Evolutionary conservation across 1,140 invertebrate species (phyloP), one percentile per base, ranked within the genome.

Genomic region (Copidosoma floridanum): DNA sequence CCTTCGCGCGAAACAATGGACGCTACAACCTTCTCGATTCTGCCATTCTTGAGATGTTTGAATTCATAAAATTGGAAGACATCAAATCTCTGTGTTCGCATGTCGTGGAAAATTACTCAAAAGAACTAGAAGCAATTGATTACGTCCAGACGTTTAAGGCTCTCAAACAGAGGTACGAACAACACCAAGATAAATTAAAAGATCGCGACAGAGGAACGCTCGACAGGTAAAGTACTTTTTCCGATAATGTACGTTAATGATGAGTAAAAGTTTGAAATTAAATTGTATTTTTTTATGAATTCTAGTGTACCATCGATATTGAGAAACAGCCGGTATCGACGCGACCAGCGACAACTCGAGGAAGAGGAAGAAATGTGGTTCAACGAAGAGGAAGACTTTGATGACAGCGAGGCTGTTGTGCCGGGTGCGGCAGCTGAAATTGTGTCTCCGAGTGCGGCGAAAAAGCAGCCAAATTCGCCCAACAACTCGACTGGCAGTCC

Each of bases 311-410:
- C 91, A 65, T 91, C 90, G 50, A 88, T 94, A 71, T 81, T 94
- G 64, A 82, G 91, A 68, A 89, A 84, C 62, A 87, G 87, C 74
- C 83, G 94, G 57, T 97, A 91, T 79, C 83, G 95, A 65, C 85
- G 94, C 46, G 95, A 98, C 81, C 90, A 93, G 62, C 84, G 95
- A 41, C 89, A 95, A 71, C 84, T 97, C 62, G 95, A 98, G 46
- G 95, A 98, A 71, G 96, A 99, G 68, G 96, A 99, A 75, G 96
- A 98, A 78, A 94, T 97, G 86, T 99, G 95, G 95, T 98, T 98
- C 80, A 96, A 96, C 74, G 93, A 97, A 69, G 95, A 98, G 66
- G 95, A 97, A 73, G 95, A 97, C 69, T 88, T 93, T 67, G 93
- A 96, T 65, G 94, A 97, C 71, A 89, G 88, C 73, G 85, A 87